Conservation (phyloP, 2,888 invertebrate genomes). For the Lasioglossum malachurum region DNA sequence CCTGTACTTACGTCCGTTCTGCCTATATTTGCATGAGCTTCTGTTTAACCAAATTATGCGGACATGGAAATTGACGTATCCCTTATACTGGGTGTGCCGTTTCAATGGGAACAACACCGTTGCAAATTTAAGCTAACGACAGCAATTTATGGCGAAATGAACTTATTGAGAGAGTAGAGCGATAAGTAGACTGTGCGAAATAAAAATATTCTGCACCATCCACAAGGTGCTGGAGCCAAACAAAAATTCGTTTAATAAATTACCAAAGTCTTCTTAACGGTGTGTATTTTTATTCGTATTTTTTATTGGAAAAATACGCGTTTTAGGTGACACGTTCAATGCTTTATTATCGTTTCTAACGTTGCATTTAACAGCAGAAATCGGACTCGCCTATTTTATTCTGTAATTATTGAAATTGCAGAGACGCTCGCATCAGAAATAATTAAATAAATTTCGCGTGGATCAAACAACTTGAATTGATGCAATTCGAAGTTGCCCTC, state of each 20-base stretch:
- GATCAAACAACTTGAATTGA: background rate
- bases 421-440: background rate
- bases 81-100: background rate
- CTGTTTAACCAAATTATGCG: background rate
- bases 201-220: background rate
- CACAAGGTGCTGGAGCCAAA: background rate
- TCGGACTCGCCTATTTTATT: no score
- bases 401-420: background rate
- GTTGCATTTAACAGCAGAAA: no score
- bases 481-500: background rate
- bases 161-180: background rate
- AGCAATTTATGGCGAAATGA: background rate
- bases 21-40: background rate
- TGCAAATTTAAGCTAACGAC: background rate
- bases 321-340: no score
- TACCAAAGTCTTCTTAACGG: no score
- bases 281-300: no score
- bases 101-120: background rate
- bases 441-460: background rate
- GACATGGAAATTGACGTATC: background rate
- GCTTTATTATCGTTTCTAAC: no score
- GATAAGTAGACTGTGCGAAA: background rate
- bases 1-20: slow-evolving; percentile 6
- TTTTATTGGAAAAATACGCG: no score
- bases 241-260: background rate